Percentiles rank a stretch among this genome's conserved stretches.
These are phyloP conservation scores for Apostichopus californicus DNA, from an alignment of 35 echinoderm and acorn worm species.

Conservation along the genomic window DNA sequence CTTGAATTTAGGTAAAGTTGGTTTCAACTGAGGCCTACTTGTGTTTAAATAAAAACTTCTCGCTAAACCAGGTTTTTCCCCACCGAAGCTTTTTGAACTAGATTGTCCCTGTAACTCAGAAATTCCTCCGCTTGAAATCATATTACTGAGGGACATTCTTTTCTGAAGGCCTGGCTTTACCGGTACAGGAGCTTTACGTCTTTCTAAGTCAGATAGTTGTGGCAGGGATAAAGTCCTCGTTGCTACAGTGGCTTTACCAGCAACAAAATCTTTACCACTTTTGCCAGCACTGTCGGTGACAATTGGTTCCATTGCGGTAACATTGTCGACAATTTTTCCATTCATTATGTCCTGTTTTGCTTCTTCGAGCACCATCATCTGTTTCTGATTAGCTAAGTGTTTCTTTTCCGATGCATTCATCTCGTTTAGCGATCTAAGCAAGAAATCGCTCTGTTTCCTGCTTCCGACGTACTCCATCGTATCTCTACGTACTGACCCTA, in stretches of 20 bases:
- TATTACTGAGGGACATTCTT: slow-evolving; percentile 67
- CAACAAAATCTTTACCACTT: neutral
- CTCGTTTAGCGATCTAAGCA: slow-evolving; percentile 59
- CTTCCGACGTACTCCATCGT: slow-evolving; percentile 41
- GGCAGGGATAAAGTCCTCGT: slow-evolving; percentile 66
- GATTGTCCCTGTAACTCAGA: neutral
- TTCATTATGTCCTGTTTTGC: neutral
- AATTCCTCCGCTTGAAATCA: slow-evolving; percentile 67
- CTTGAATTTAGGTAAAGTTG: slow-evolving; percentile 38
- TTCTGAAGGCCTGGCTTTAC: slow-evolving; percentile 18
- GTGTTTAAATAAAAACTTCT: slow-evolving; percentile 78
- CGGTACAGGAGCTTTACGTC: neutral
- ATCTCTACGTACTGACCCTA: slow-evolving; percentile 61
- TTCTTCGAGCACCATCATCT: slow-evolving; percentile 29
- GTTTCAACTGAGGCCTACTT: slow-evolving; percentile 52
- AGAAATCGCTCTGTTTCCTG: slow-evolving; percentile 16
- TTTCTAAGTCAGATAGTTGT: slow-evolving; percentile 34
- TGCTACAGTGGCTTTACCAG: slow-evolving; percentile 2
- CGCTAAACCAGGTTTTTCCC: slow-evolving; percentile 43
- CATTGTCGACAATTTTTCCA: neutral
- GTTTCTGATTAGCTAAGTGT: neutral
- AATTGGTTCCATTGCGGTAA: neutral
- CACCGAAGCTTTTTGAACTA: neutral
- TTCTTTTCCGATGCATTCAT: slow-evolving; percentile 48
- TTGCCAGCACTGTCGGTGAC: neutral